Conservation (phyloP, 53 echinoderm and acorn worm species). For the Henricia sp. region DNA sequence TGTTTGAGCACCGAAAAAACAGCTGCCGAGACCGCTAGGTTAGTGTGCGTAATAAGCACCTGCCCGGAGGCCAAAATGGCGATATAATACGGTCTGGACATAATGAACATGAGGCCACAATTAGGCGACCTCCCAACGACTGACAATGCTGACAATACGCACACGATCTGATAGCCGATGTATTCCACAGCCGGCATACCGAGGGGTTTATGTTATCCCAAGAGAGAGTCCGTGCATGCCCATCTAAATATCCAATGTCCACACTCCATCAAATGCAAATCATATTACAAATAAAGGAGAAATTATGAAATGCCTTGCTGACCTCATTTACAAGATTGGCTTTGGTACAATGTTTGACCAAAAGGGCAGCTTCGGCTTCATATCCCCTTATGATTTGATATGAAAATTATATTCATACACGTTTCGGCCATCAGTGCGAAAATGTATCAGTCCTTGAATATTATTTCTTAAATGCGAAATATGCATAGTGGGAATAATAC, state of each 20-base stretch:
- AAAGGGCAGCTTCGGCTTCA: too few relatives aligned
- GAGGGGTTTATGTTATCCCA: constrained; percentile 25
- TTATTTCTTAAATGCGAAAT: constrained; percentile 52
- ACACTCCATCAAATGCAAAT: constrained; percentile 13
- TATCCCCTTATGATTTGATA: too few relatives aligned
- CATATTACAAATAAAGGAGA: background rate
- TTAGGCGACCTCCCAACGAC: background rate
- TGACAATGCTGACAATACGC: too few relatives aligned
- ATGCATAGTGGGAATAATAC: constrained; percentile 45
- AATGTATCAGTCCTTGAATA: constrained; percentile 30
- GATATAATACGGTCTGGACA: constrained; percentile 20
- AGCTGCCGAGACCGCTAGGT: constrained; percentile 25
- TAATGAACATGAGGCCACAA: constrained; percentile 32
- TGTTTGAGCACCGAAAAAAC: constrained; percentile 15
- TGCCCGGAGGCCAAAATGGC: constrained; percentile 17
- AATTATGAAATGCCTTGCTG: too few relatives aligned
- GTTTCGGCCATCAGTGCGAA: background rate
- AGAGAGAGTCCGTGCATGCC: constrained; percentile 10
- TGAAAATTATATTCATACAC: too few relatives aligned
- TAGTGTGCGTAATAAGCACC: constrained; percentile 9
- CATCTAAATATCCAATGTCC: constrained; percentile 46
- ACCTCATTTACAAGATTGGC: too few relatives aligned
- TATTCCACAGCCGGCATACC: constrained; percentile 33
- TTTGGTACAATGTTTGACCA: too few relatives aligned
- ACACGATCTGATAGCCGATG: constrained; percentile 18